Conservation (phyloP, 1,140 invertebrate genomes). For the Wiebesia pumilae region DNA sequence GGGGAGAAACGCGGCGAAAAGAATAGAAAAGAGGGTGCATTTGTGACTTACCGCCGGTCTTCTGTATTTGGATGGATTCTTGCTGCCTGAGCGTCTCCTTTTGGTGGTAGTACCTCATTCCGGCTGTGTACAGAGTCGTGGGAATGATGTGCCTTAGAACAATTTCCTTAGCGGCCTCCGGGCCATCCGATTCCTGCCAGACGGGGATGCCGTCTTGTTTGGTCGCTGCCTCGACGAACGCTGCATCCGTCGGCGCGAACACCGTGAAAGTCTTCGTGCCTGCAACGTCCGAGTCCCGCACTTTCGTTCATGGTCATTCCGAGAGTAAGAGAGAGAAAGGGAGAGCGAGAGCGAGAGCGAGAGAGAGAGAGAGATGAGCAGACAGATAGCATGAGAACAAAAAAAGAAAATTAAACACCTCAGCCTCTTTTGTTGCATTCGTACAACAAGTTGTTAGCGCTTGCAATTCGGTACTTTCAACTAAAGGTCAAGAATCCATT, state of each 20-base stretch:
- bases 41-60: slow-evolving; percentile 81
- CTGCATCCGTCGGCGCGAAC: slow-evolving; percentile 88
- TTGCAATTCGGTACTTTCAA: not conserved
- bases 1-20: not conserved
- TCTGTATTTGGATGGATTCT: slow-evolving; percentile 81
- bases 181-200: slow-evolving; percentile 73
- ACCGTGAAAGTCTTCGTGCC: slow-evolving; percentile 88
- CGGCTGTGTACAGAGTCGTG: slow-evolving; percentile 86
- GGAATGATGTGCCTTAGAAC: slow-evolving; percentile 86
- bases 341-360: not conserved
- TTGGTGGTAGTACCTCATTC: slow-evolving; percentile 90
- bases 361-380: not conserved
- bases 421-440: not conserved
- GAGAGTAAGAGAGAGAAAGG: not conserved
- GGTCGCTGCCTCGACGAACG: slow-evolving; percentile 77
- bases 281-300: slow-evolving; percentile 59
- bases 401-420: not conserved
- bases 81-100: slow-evolving; percentile 81
- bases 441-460: not conserved
- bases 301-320: slow-evolving; percentile 11
- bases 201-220: slow-evolving; percentile 72
- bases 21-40: not conserved
- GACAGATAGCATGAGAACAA: not conserved
- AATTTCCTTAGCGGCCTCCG: slow-evolving; percentile 82
- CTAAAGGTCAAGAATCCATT: not conserved